Base-by-base conservation (phyloP, 2,113 vertebrate genomes). In the Calypte anna region DNA sequence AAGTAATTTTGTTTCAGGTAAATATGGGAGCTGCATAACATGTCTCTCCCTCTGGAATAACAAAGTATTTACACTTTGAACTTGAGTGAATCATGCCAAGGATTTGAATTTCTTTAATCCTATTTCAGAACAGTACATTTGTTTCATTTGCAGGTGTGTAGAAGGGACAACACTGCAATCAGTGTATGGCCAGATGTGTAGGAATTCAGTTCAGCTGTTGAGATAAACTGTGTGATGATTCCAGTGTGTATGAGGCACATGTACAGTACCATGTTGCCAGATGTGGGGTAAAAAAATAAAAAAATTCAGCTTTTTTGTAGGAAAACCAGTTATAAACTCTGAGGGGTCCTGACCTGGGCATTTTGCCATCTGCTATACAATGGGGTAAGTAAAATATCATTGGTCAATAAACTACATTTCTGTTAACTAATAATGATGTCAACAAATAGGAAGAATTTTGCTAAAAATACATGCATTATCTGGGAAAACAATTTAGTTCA, bases 91-190 rank as follows among this genome's bases (percentile, higher is more conserved):
- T 62, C 86, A 77, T 75, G 90, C n/a, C 76, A 36, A 96, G 58
- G 87, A 96, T 96, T 58, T 96, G 88, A 97, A 95, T 93, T 94
- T 68, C 79, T 84, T 57, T 95, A 78, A 93, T 96, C 93, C 92
- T 46, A 96, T 93, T 96, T 90, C 69, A 88, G 66, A 96, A 74
- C 44, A 67, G 64, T 69, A 23, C 77, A 81, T 88, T 91, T 24
- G 57, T 91, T 92, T 96, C n/a, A 82, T 88, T 95, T 96, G 33
- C 59, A 86, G 82, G 24, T 50, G 40, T 58, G 80, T 25, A 85
- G 68, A 93, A 80, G 69, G 88, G 20, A 88, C 22, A 96, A 62
- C 36, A 30, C 51, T 88, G 58, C 54, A 92, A 68, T 79, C 73
- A 91, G 5, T 93, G 33, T 83, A 94, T 33, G 58, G 74, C 91